phyloP scores from a whole-genome alignment of 2,797 vertebrate genomes.

The Chelmon rostratus region DNA sequence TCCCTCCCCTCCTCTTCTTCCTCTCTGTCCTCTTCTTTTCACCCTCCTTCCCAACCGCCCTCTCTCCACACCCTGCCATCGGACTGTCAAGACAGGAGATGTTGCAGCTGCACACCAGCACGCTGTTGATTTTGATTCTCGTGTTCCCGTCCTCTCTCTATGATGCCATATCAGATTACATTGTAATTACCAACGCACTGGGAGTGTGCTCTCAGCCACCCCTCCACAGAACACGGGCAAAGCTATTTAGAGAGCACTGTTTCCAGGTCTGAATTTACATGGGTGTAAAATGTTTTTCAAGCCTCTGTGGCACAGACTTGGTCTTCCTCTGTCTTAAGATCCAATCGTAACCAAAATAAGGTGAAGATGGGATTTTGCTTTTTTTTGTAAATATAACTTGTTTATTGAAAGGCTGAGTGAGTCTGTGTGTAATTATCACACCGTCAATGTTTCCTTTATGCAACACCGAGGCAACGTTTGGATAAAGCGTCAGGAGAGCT shows the following conservation, averaged over 20 bases:
- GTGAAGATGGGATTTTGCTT: slow-evolving; percentile 45
- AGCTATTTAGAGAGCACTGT: slow-evolving; percentile 52
- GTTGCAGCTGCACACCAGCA: slow-evolving; percentile 72
- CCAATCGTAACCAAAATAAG: slow-evolving; percentile 45
- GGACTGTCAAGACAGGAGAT: slow-evolving; percentile 58
- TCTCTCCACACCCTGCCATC: slow-evolving; percentile 31
- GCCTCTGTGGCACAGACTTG: slow-evolving; percentile 42
- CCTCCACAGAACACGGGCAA: slow-evolving; percentile 40
- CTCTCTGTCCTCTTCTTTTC: slow-evolving; percentile 16
- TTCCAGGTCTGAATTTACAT: slow-evolving; percentile 59
- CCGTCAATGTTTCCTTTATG: slow-evolving; percentile 11
- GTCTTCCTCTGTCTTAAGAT: slow-evolving; percentile 41
- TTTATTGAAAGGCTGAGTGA: slow-evolving; percentile 66
- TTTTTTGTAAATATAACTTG: slow-evolving; percentile 78
- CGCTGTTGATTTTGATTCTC: slow-evolving; percentile 47
- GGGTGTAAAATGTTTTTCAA: slow-evolving; percentile 59
- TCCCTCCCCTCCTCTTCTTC: slow-evolving; percentile 5
- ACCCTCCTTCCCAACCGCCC: neutral
- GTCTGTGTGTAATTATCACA: slow-evolving; percentile 49
- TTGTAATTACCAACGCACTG: slow-evolving; percentile 72
- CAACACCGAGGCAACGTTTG: neutral
- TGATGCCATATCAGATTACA: slow-evolving; percentile 79
- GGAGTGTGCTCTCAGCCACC: slow-evolving; percentile 41
- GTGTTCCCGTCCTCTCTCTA: slow-evolving; percentile 47
- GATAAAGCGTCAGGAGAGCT: slow-evolving; percentile 1